phyloP scores from a whole-genome alignment of 2,888 invertebrate genomes.

The Drosophila neoperkinsi region DNA sequence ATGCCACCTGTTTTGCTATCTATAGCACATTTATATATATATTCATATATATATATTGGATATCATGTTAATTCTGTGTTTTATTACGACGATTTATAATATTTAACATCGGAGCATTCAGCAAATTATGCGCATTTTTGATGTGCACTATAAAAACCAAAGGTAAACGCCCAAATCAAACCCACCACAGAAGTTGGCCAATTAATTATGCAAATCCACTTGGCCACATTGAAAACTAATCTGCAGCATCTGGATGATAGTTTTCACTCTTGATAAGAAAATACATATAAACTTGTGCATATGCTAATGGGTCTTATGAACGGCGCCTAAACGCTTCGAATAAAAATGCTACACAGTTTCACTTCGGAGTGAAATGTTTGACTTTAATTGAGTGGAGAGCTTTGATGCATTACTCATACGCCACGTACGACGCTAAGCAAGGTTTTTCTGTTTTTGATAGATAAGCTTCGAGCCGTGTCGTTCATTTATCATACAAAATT shows the following conservation, averaged over 20 bases:
- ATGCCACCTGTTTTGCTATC: slow-evolving; percentile 55
- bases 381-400: slow-evolving; percentile 55
- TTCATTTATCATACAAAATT: slow-evolving; percentile 75
- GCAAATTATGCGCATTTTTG: slow-evolving; percentile 73
- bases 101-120: slow-evolving; percentile 39
- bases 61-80: slow-evolving; percentile 59
- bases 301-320: slow-evolving; percentile 51
- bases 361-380: slow-evolving; percentile 5
- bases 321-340: slow-evolving; percentile 32
- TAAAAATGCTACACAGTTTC: slow-evolving; percentile 15
- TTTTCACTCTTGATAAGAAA: slow-evolving; percentile 59
- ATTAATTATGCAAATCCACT: slow-evolving; percentile 74
- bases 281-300: slow-evolving; percentile 2
- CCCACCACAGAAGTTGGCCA: slow-evolving; percentile 50
- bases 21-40: background rate
- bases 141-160: slow-evolving; percentile 72
- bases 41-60: slow-evolving; percentile 9
- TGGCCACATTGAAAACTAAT: slow-evolving; percentile 51
- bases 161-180: slow-evolving; percentile 33
- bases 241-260: slow-evolving; percentile 54
- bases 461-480: slow-evolving; percentile 69
- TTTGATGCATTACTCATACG: slow-evolving; percentile 66
- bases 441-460: slow-evolving; percentile 55
- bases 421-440: slow-evolving; percentile 59
- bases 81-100: slow-evolving; percentile 73